Percentiles rank a stretch among this genome's conserved stretches.
Evolutionary conservation across 1,140 invertebrate genomes (phyloP).

Genomic region (Arion vulgaris): DNA sequence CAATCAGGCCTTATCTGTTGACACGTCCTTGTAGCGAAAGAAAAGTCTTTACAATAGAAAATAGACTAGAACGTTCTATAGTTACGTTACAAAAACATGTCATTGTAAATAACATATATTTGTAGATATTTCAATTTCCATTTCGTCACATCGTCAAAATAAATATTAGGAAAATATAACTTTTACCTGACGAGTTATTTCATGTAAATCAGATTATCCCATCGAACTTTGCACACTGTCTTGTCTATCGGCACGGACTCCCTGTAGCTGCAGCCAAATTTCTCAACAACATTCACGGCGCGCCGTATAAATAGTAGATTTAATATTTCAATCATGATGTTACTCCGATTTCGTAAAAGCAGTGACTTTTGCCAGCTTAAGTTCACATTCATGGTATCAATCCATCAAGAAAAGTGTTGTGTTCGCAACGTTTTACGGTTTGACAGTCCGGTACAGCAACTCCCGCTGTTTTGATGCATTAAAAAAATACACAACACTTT

Average conservation of each 20-base stretch:
- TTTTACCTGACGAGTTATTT: background rate
- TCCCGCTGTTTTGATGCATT: background rate
- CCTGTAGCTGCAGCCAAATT: background rate
- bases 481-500: too few species aligned
- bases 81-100: too few species aligned
- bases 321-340: background rate
- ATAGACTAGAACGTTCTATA: too few species aligned
- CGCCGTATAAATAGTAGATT: background rate
- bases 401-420: background rate
- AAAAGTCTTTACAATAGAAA: too few species aligned
- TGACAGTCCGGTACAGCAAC: background rate
- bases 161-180: too few species aligned
- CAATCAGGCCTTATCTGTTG: too few species aligned
- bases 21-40: too few species aligned
- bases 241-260: constrained; percentile 8
- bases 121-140: too few species aligned
- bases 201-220: background rate
- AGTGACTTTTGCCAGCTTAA: background rate
- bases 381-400: background rate
- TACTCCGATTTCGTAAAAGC: background rate
- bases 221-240: background rate
- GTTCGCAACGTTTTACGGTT: background rate
- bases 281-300: background rate
- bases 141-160: too few species aligned
- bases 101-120: too few species aligned